Evolutionary conservation across 2,797 vertebrate genomes (phyloP).

Genomic region (Oryzias sinensis): DNA sequence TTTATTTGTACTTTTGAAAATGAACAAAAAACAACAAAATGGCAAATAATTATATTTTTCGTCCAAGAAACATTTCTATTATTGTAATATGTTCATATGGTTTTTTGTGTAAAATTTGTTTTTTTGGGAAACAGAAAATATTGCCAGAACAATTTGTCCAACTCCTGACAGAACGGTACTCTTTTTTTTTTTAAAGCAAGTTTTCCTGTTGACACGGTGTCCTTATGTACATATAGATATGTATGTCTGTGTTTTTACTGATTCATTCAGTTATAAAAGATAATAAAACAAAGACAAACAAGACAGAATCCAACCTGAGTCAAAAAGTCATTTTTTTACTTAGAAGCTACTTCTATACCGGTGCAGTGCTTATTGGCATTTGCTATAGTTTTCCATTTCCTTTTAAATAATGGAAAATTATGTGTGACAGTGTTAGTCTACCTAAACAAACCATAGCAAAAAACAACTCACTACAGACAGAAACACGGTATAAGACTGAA

Average conservation of each 20-base stretch:
- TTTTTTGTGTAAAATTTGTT: no score
- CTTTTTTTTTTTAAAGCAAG: neutral
- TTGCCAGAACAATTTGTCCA: neutral
- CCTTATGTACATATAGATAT: neutral
- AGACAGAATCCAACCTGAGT: neutral
- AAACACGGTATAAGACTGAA: conserved; percentile 19
- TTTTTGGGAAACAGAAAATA: no score
- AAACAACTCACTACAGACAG: conserved; percentile 9
- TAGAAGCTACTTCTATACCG: neutral
- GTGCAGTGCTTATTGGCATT: neutral
- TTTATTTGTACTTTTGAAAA: no score
- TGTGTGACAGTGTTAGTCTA: conserved; percentile 5
- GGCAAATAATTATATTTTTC: no score
- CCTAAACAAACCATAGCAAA: conserved; percentile 4
- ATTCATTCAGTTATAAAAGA: neutral
- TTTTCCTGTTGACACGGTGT: neutral
- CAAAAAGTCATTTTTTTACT: neutral
- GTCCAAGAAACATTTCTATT: no score
- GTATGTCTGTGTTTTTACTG: neutral
- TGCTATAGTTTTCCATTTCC: neutral
- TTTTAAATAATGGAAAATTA: conserved; percentile 6
- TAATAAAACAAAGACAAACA: neutral
- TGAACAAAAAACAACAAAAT: no score
- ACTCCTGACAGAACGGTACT: neutral
- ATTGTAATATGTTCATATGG: no score